Evolutionary conservation across 2,888 invertebrate genomes (phyloP), one percentile per base, ranked within the genome.

Genomic region (Zaprionus obscuricornis): DNA sequence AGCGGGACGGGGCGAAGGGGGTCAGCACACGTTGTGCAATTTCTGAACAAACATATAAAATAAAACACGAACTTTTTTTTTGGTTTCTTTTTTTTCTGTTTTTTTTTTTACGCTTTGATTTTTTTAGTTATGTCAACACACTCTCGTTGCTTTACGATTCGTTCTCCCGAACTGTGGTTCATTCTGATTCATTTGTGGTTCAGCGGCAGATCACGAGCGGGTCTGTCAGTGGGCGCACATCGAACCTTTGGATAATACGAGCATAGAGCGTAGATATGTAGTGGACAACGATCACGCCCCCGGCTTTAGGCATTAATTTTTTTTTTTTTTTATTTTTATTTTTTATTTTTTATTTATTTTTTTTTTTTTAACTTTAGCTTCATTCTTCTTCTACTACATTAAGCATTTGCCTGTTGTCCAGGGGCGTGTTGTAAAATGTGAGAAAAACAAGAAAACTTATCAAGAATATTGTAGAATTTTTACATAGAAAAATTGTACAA

Each of bases 171-270:
- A 22, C 5, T 22, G 22, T 63, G 50, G 73, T 42, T 67, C 52
- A 59, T 27, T 57, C 36, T 20, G 26, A 39, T 55, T 42, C 42
- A 17, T 66, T 50, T 54, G 51, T 49, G 70, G 78, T 78, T 71
- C 79, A 74, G 69, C 78, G 71, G 83, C 85, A 85, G 81, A 75
- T 75, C 83, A 45, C 74, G 62, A 81, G 58, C 75, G 75, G 82
- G 64, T 84, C 82, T 84, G 78, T 84, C 78, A 73, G 81, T 69
- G 50, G 66, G 66, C 40, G 62, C 78, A 82, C 75, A 70, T 81
- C 66, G 85, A 82, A 82, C 81, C 81, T 85, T 82, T 85, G 85
- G 76, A 82, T 81, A 82, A 82, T 82, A 83, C 83, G 81, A 82
- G 81, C 83, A 82, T 82, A 85, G 72, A 82, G 77, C 85, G 85